Evolutionary conservation across 2,888 invertebrate species (phyloP).

Genomic region (Eilema depressum): DNA sequence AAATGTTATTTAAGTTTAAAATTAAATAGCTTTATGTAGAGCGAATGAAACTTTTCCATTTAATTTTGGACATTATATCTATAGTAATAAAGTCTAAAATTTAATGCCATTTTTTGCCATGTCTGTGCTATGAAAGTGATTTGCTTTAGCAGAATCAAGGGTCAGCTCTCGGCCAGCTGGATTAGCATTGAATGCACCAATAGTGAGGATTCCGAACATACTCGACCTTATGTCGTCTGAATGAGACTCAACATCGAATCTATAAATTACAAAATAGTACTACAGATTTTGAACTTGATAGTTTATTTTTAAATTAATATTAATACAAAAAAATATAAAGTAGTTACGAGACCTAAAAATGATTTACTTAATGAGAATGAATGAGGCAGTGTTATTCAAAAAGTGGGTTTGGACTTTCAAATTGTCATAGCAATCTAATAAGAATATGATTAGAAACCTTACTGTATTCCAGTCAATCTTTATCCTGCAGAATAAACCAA

Average conservation of each 20-base stretch:
- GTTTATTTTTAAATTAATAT: neutral
- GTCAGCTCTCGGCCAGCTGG: neutral
- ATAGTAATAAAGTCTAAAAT: too few species aligned
- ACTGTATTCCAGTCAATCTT: neutral
- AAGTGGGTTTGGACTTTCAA: neutral
- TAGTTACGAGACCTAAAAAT: neutral
- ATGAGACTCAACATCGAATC: neutral
- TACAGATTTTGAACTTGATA: neutral
- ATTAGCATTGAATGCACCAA: too few species aligned
- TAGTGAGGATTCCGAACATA: neutral
- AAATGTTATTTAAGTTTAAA: too few species aligned
- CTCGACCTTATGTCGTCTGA: neutral
- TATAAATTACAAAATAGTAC: neutral
- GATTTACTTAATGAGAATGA: neutral
- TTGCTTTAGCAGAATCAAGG: too few species aligned
- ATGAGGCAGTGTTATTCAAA: neutral
- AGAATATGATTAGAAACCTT: neutral
- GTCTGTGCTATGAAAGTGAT: too few species aligned
- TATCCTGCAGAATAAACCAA: neutral
- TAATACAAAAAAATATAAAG: neutral
- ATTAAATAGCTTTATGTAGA: too few species aligned
- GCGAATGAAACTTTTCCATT: too few species aligned
- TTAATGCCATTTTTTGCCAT: too few species aligned
- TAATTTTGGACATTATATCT: too few species aligned
- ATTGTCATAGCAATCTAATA: neutral